Evolutionary conservation across 1,140 invertebrate genomes (phyloP).

Genomic region (Apis dorsata): DNA sequence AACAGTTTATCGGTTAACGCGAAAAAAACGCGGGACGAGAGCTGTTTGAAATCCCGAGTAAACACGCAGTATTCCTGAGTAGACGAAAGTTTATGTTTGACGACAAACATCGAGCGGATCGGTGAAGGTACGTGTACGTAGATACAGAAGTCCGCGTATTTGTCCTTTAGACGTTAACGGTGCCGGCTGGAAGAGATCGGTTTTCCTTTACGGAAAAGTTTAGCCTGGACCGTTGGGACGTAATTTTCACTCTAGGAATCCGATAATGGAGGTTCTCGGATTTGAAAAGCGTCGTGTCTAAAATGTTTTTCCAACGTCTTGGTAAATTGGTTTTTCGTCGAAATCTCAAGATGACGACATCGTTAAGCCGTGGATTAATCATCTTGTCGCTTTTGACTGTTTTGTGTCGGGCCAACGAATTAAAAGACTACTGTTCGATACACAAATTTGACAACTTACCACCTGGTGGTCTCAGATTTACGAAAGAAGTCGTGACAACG

Average conservation of each 20-base stretch:
- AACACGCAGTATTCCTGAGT: slow-evolving; percentile 38
- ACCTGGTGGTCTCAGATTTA: slow-evolving; percentile 82
- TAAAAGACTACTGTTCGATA: slow-evolving; percentile 77
- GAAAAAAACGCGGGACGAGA: slow-evolving; percentile 13
- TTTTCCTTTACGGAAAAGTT: slow-evolving; percentile 3
- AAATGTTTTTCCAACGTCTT: background rate
- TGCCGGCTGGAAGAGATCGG: slow-evolving; percentile 1
- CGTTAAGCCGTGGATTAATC: slow-evolving; percentile 26
- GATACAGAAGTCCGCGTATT: background rate
- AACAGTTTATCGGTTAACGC: background rate
- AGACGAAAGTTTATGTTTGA: slow-evolving; percentile 61
- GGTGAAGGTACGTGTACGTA: background rate
- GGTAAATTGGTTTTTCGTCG: slow-evolving; percentile 4
- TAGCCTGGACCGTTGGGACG: slow-evolving; percentile 18
- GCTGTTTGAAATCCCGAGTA: slow-evolving; percentile 46
- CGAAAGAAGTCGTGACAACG: slow-evolving; percentile 84
- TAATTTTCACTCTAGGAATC: slow-evolving; percentile 21
- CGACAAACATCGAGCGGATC: slow-evolving; percentile 58
- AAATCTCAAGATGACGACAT: slow-evolving; percentile 45
- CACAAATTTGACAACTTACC: slow-evolving; percentile 75
- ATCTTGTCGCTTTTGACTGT: slow-evolving; percentile 42
- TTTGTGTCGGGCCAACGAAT: slow-evolving; percentile 67
- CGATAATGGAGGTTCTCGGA: slow-evolving; percentile 32
- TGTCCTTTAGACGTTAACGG: background rate
- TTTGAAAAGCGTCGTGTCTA: background rate